Base-by-base conservation (phyloP, 2,888 invertebrate genomes). In the Conchocele bisecta region DNA sequence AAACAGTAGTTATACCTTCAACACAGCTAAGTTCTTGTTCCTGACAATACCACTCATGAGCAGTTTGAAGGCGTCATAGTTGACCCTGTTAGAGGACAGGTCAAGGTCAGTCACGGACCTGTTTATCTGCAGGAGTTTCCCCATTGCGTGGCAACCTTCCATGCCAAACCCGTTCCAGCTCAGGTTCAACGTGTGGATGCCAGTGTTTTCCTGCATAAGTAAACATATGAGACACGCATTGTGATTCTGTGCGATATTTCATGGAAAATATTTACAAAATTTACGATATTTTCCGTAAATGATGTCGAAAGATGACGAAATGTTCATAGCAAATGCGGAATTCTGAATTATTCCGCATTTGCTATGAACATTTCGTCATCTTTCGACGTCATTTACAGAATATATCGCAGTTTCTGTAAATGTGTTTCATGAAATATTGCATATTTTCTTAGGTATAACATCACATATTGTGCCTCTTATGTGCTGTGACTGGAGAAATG, bases 151-250 rank as follows among this genome's bases (percentile, higher is more conserved):
- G 29, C 83, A 83, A 2, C 86, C 86, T 50, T 84, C 84, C 67
- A 83, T 65, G n/a, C 84, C 83, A 42, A 84, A 79, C 2, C 86
- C 86, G 56, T 86, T 86, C 83, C 84, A 86, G 17, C 82, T 74
- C 29, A 86, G 63, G 50, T 81, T 82, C 3, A 86, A 61, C 1
- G 64, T 59, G 46, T 72, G 70, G n/a, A 86, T 57, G 7, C 67
- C 65, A 6, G 66, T 71, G 54, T 86, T 86, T 5, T 42, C 46
- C 86, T 86, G 66, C 41, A 64, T 79, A n/a, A n/a, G n/a, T n/a
- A n/a, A n/a, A n/a, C n/a, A n/a, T n/a, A n/a, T n/a, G n/a, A n/a
- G 37, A 35, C 37, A 35, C 11, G 11, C 37, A 35, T 35, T 11
- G 11, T 35, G 11, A n/a, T 35, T 35, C 37, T 35, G 37, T 35